Evolutionary conservation across 2,113 vertebrate species (phyloP).

Genomic region (Lampris incognitus): DNA sequence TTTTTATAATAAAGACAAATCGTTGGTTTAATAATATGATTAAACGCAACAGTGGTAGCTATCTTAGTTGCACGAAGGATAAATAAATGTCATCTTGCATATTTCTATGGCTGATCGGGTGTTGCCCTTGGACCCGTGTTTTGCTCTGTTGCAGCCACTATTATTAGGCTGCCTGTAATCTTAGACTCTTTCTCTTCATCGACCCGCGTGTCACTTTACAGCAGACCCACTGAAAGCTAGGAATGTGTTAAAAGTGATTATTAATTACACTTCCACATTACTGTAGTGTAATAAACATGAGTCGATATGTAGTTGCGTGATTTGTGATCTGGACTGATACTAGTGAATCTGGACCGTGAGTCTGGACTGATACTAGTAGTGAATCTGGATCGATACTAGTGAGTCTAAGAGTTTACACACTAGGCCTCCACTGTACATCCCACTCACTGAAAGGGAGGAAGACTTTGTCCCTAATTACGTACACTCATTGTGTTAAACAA

Average conservation of each 20-base stretch:
- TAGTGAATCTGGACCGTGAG: not conserved
- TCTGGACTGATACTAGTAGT: not conserved
- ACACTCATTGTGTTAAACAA: slow-evolving; percentile 8
- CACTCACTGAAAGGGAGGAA: not conserved
- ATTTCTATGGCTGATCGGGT: slow-evolving; percentile 4
- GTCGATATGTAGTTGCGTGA: not conserved
- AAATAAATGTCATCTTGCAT: no score
- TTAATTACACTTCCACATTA: slow-evolving; percentile 9
- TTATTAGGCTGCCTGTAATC: slow-evolving; percentile 9
- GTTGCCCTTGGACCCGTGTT: slow-evolving; percentile 31
- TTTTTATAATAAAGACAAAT: no score
- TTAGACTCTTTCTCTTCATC: slow-evolving; percentile 7
- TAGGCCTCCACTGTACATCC: no score
- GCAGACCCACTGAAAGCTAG: slow-evolving; percentile 1
- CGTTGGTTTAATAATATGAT: no score
- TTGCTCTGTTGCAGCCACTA: slow-evolving; percentile 35
- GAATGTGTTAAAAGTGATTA: not conserved
- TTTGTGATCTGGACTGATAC: not conserved
- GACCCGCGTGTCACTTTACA: not conserved
- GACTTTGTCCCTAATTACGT: slow-evolving; percentile 30
- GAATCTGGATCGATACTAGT: no score
- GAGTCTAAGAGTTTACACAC: no score
- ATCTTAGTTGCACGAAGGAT: no score
- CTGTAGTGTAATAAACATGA: not conserved
- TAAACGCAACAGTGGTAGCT: no score